Conservation (phyloP, 2,888 invertebrate species). For the Trichogramma evanescens region DNA sequence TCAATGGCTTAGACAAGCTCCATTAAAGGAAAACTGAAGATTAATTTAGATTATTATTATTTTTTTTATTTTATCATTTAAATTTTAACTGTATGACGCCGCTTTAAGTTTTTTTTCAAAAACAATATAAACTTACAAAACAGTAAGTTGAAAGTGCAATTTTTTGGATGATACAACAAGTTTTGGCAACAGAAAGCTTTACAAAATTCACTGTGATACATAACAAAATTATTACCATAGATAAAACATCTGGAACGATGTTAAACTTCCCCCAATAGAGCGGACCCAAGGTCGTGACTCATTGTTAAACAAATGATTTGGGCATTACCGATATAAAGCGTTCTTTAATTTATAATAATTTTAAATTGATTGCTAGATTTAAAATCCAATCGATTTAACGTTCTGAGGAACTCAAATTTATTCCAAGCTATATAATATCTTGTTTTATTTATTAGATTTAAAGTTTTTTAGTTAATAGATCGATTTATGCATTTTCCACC, state of each 20-base stretch:
- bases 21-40: not conserved
- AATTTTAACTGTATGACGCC: not conserved
- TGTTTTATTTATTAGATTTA: too few species aligned
- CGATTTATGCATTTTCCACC: constrained; percentile 33
- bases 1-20: not conserved
- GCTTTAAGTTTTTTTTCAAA: not conserved
- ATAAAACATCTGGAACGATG: not conserved
- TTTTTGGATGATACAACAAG: not conserved
- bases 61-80: not conserved
- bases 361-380: not conserved
- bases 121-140: not conserved
- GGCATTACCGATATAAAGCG: not conserved
- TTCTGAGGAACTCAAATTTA: not conserved
- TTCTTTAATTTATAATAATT: not conserved
- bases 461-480: too few species aligned
- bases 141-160: not conserved
- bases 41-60: not conserved
- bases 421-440: too few species aligned
- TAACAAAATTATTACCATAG: constrained; percentile 1
- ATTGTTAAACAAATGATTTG: constrained; percentile 1
- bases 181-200: constrained; percentile 9
- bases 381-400: constrained; percentile 3
- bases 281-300: not conserved
- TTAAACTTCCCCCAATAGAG: constrained; percentile 1
- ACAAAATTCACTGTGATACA: constrained; percentile 28